Conservation (phyloP, 2,888 invertebrate species). For the Cheilosia urbana region DNA sequence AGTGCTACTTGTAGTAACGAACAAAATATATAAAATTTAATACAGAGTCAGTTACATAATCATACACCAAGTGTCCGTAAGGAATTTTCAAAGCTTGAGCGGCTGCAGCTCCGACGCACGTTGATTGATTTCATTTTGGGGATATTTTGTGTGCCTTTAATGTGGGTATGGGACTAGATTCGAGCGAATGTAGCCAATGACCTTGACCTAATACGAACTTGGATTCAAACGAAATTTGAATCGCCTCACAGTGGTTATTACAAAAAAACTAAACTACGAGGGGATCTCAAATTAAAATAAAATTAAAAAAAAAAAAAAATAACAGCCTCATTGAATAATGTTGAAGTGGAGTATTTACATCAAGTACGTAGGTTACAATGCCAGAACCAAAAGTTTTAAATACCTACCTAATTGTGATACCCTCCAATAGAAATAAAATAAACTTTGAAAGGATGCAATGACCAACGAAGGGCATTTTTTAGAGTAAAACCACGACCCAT, state of each 20-base stretch:
- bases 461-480: too few species aligned
- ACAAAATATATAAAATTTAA: slow-evolving; percentile 8
- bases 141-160: not conserved
- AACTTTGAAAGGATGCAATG: too few species aligned
- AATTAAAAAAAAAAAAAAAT: too few species aligned
- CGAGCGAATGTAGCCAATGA: slow-evolving; percentile 22
- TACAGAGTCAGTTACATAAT: slow-evolving; percentile 60
- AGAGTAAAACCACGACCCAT: too few species aligned
- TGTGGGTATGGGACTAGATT: not conserved
- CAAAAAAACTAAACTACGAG: too few species aligned
- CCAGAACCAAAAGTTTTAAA: too few species aligned
- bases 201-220: slow-evolving; percentile 68
- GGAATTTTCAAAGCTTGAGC: slow-evolving; percentile 52
- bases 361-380: too few species aligned
- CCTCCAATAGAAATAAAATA: too few species aligned
- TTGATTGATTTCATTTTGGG: slow-evolving; percentile 33
- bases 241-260: not conserved
- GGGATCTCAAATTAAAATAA: too few species aligned
- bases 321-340: too few species aligned
- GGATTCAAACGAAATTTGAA: not conserved
- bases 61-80: slow-evolving; percentile 32
- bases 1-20: slow-evolving; percentile 63
- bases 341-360: too few species aligned
- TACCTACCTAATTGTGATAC: too few species aligned
- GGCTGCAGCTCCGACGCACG: slow-evolving; percentile 3